Evolutionary conservation across 2,113 vertebrate species (phyloP).

Genomic region (Grantiella picta): DNA sequence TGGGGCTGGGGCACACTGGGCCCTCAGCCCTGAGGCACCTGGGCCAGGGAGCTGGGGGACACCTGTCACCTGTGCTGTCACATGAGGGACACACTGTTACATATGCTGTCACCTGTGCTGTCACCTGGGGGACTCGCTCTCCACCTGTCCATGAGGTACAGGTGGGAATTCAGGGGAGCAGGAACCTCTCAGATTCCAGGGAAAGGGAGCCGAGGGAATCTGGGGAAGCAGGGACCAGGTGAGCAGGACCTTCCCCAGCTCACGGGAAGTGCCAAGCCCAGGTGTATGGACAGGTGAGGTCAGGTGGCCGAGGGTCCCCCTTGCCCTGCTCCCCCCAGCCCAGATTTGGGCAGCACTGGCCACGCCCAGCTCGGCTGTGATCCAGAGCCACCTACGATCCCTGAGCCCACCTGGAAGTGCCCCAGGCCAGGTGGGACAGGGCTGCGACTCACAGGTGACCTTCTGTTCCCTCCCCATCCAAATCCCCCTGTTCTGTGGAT

Average conservation of each 20-base stretch:
- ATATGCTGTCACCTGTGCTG: neutral
- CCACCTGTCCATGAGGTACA: neutral
- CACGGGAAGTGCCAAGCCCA: neutral
- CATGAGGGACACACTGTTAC: neutral
- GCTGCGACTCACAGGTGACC: neutral
- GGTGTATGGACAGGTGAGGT: neutral
- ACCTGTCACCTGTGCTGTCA: too few relatives aligned
- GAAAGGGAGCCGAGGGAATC: neutral
- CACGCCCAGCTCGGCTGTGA: accelerated
- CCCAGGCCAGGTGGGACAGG: too few relatives aligned
- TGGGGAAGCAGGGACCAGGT: neutral
- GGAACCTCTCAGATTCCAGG: neutral
- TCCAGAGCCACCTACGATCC: neutral
- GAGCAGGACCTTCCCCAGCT: neutral
- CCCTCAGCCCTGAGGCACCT: neutral
- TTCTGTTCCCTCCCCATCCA: neutral
- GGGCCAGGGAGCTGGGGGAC: neutral
- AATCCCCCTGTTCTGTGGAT: neutral
- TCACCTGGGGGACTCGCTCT: neutral
- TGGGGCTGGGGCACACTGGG: accelerated
- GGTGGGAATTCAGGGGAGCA: neutral
- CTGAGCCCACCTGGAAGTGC: neutral
- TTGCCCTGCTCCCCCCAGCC: neutral
- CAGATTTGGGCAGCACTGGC: neutral
- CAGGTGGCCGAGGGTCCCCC: neutral